Conservation (phyloP, 2,113 vertebrate species). For the Illadopsis cleaveri region DNA sequence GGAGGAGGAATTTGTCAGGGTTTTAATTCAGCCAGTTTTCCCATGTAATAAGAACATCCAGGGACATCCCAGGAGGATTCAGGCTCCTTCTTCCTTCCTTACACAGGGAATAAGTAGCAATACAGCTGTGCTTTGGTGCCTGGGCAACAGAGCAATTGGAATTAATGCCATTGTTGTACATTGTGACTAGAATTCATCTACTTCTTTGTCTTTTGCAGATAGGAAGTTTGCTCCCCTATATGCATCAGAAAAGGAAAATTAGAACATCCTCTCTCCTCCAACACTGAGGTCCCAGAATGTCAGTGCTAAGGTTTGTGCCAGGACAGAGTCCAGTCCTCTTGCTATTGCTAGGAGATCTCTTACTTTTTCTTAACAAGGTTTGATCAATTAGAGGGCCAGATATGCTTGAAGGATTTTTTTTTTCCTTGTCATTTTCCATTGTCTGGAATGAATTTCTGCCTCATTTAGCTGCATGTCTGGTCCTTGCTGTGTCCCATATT, state of each 20-base stretch:
- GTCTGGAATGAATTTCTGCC: neutral
- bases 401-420: neutral
- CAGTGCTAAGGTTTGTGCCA: neutral
- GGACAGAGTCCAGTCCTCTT: neutral
- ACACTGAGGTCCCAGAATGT: neutral
- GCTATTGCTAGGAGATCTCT: neutral
- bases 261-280: neutral
- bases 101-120: neutral
- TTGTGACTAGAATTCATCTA: neutral
- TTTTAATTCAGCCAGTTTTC: neutral
- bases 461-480: neutral
- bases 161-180: neutral
- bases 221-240: neutral
- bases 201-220: neutral
- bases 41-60: neutral
- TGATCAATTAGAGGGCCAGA: neutral
- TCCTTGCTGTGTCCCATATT: neutral
- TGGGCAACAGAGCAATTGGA: neutral
- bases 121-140: neutral
- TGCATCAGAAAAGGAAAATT: neutral
- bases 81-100: neutral
- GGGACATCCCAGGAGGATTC: neutral
- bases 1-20: neutral
- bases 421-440: neutral
- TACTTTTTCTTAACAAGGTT: neutral